phyloP scores from a whole-genome alignment of 1,140 invertebrate genomes.

The Cecropterus lyciades region DNA sequence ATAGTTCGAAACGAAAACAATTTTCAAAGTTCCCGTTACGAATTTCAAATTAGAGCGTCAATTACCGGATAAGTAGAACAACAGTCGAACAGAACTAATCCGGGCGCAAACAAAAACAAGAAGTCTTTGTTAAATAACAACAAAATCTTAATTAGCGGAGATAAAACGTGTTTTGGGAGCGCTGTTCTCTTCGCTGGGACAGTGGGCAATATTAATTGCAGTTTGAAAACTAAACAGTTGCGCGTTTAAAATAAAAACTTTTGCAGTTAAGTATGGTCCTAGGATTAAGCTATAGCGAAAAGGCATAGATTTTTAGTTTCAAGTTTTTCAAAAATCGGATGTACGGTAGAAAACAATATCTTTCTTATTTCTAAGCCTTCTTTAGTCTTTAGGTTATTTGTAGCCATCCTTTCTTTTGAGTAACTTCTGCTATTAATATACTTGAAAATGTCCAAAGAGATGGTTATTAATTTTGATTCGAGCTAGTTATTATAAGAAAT shows the following conservation, averaged over 20 bases:
- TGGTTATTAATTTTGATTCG: no score
- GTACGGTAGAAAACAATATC: no score
- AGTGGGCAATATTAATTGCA: constrained; percentile 42
- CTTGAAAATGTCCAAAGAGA: no score
- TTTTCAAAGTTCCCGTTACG: constrained; percentile 3
- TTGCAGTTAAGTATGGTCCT: constrained; percentile 14
- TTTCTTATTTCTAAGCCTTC: no score
- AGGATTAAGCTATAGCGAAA: background rate
- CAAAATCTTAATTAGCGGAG: constrained; percentile 42
- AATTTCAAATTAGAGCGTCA: constrained; percentile 9
- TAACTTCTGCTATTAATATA: no score
- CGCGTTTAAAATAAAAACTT: constrained; percentile 39
- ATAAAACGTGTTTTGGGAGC: constrained; percentile 29
- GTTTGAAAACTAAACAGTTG: constrained; percentile 37
- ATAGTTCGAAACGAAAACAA: background rate
- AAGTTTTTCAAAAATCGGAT: no score
- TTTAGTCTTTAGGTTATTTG: no score
- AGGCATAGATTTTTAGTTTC: background rate
- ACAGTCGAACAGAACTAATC: constrained; percentile 17
- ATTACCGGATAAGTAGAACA: constrained; percentile 12
- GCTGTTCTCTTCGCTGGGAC: constrained; percentile 17
- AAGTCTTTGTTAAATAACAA: constrained; percentile 25
- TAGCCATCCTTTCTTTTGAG: no score
- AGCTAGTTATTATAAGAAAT: no score
- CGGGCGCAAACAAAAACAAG: constrained; percentile 8